Conservation (phyloP, 2,888 invertebrate species). For the Helleia helle region DNA sequence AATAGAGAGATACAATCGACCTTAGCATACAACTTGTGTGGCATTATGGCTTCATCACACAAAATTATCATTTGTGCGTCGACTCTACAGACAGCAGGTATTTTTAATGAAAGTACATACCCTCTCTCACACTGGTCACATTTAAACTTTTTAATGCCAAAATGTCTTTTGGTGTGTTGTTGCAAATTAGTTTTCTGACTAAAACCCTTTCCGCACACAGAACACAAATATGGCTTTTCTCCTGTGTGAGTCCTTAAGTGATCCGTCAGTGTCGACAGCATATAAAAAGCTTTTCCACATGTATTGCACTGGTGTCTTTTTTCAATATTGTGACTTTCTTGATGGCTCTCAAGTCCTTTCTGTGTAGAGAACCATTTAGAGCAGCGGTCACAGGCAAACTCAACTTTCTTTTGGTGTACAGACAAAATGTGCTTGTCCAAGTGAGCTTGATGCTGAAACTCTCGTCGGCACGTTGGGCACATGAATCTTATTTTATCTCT, state of each 20-base stretch:
- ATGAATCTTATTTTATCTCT: slow-evolving; percentile 33
- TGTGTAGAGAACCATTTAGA: slow-evolving; percentile 45
- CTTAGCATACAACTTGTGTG: no score
- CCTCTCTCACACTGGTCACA: slow-evolving; percentile 60
- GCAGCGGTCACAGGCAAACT: slow-evolving; percentile 62
- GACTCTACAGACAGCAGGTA: no score
- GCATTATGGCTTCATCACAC: no score
- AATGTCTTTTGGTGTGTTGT: slow-evolving; percentile 73
- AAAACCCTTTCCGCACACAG: slow-evolving; percentile 73
- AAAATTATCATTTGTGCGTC: no score
- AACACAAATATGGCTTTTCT: slow-evolving; percentile 72
- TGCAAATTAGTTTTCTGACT: slow-evolving; percentile 75
- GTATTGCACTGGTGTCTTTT: slow-evolving; percentile 65
- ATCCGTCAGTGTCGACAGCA: slow-evolving; percentile 74
- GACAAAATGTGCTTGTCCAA: slow-evolving; percentile 66
- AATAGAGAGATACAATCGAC: no score
- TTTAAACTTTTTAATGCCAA: slow-evolving; percentile 58
- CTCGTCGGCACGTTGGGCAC: slow-evolving; percentile 54
- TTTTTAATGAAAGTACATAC: slow-evolving; percentile 28
- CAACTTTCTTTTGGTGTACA: slow-evolving; percentile 55
- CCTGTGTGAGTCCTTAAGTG: slow-evolving; percentile 76
- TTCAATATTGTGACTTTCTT: slow-evolving; percentile 53
- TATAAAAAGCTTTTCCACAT: slow-evolving; percentile 56
- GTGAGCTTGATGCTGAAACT: slow-evolving; percentile 71
- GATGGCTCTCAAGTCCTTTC: slow-evolving; percentile 55